Conservation (phyloP, 2,888 invertebrate genomes). For the Pocota personata region DNA sequence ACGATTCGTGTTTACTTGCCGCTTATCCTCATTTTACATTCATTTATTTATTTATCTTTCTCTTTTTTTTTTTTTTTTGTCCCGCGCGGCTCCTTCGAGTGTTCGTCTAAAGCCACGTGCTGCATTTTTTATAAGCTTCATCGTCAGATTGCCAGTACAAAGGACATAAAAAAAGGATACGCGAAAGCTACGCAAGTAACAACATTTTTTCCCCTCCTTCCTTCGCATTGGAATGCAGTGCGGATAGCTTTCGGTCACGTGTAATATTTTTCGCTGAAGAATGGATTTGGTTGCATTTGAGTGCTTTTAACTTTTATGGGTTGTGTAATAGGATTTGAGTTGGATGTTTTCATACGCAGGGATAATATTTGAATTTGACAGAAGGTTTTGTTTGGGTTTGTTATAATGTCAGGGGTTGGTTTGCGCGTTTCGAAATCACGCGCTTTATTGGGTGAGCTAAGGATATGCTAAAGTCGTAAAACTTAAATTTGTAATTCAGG, state of each 20-base stretch:
- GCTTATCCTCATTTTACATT: background rate
- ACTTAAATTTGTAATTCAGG: no score
- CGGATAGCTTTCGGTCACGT: background rate
- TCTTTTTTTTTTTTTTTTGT: background rate
- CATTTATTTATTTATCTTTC: background rate
- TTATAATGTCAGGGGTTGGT: background rate
- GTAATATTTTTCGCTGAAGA: background rate
- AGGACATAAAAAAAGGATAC: background rate
- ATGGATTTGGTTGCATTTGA: background rate
- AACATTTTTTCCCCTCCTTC: no score
- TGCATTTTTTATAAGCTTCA: background rate
- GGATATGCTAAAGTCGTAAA: no score
- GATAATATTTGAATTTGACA: background rate
- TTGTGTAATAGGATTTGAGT: background rate
- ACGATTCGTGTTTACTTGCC: background rate
- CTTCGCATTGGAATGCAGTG: background rate
- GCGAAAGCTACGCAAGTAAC: no score
- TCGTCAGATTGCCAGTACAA: background rate
- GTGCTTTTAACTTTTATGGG: background rate
- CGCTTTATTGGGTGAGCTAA: no score
- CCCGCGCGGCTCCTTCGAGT: background rate
- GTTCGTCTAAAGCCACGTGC: constrained; percentile 19
- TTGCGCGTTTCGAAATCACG: background rate
- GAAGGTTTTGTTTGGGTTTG: background rate
- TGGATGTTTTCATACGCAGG: background rate